Evolutionary conservation across 2,888 invertebrate species (phyloP).

Genomic region (Pomacea canaliculata): DNA sequence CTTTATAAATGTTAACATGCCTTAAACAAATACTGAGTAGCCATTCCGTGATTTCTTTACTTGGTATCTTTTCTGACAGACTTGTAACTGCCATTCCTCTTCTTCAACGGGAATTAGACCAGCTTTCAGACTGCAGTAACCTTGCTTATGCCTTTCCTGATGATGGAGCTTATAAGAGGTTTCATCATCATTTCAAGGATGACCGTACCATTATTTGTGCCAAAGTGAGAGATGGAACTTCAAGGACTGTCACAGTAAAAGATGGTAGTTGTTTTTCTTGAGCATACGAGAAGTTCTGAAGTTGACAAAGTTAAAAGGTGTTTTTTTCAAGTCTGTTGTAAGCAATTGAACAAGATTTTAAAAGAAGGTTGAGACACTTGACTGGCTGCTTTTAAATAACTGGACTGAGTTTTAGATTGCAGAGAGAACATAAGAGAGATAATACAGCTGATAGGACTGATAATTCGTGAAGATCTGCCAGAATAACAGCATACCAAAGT

Average conservation of each 20-base stretch:
- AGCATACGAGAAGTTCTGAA: neutral
- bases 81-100: constrained; percentile 69
- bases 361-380: too few species aligned
- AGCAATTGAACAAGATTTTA: too few species aligned
- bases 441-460: too few species aligned
- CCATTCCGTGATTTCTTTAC: too few species aligned
- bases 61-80: constrained; percentile 41
- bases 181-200: constrained; percentile 60
- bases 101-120: constrained; percentile 54
- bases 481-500: too few species aligned
- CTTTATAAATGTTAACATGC: too few species aligned
- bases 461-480: too few species aligned
- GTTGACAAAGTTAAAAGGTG: too few species aligned
- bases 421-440: too few species aligned
- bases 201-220: constrained; percentile 63
- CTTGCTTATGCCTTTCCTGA: constrained; percentile 69
- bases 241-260: constrained; percentile 66
- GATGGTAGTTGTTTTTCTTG: constrained; percentile 57
- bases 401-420: too few species aligned
- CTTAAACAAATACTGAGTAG: too few species aligned
- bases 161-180: constrained; percentile 70
- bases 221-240: constrained; percentile 65
- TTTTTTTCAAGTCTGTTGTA: too few species aligned
- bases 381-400: neutral
- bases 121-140: constrained; percentile 42